Percentiles rank a stretch among this genome's conserved stretches.
phyloP scores from a whole-genome alignment of 1,140 invertebrate genomes.

The Drosophila willistoni region DNA sequence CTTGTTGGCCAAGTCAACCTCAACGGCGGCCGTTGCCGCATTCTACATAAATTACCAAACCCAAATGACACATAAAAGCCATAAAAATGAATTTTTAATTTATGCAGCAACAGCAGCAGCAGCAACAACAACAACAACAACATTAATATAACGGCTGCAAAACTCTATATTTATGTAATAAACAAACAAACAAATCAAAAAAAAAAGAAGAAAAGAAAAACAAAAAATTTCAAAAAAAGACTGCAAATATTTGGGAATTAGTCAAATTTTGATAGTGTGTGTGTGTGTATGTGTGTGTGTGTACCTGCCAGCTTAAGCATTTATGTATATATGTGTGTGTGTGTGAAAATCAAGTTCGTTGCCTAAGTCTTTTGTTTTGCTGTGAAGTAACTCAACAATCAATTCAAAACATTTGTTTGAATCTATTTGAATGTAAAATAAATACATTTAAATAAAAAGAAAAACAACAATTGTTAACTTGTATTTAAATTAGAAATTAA shows the following conservation, averaged over 20 bases:
- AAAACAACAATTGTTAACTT: too few species aligned
- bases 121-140: conserved; percentile 27
- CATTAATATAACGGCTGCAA: conserved; percentile 41
- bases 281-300: conserved; percentile 3
- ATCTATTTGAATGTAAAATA: background rate
- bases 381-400: conserved; percentile 1
- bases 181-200: conserved; percentile 32
- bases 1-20: conserved; percentile 41
- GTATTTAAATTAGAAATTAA: too few species aligned
- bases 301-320: too few species aligned
- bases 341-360: conserved; percentile 24
- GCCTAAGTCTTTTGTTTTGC: conserved; percentile 31
- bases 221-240: conserved; percentile 26
- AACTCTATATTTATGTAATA: conserved; percentile 49
- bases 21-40: conserved; percentile 35
- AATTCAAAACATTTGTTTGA: background rate
- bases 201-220: conserved; percentile 25
- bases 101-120: conserved; percentile 31
- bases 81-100: conserved; percentile 58
- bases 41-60: conserved; percentile 66
- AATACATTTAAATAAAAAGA: background rate
- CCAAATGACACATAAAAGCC: conserved; percentile 58
- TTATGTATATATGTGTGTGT: conserved; percentile 7
- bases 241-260: conserved; percentile 29
- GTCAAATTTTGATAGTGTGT: conserved; percentile 18